Base-by-base conservation (phyloP, 2,888 invertebrate genomes). In the Acleris sparsana region DNA sequence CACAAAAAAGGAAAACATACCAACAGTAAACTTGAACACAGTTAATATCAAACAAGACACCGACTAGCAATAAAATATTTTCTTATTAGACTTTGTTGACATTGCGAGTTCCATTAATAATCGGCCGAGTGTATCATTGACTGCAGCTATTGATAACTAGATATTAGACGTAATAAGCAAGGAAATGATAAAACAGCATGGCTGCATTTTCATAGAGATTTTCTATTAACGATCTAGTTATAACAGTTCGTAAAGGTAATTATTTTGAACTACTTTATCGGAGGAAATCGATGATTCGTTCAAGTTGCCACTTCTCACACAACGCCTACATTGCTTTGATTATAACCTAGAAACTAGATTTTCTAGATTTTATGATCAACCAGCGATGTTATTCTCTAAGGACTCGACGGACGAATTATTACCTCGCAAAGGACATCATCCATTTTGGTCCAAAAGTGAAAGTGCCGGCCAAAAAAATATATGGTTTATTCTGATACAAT, bases 311-410 rank as follows among this genome's bases (percentile, higher is more conserved):
- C 60, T 67, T 57, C 63, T 60, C 58, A 70, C 68, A 55, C 61
- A 44, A 67, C 69, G 69, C 74, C 74, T 69, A 75, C 73, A 55
- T 52, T 29, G 52, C 46, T 70, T 71, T 73, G 72, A 74, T 74
- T 75, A 71, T 59, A 70, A 71, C 68, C 69, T 56, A 61, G 62
- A 63, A 46, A 72, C 63, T 71, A 64, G 70, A 67, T 60, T 65
- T 65, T 65, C 46, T 55, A 44, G 55, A 55, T 60, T 48, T 43
- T 39, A 58, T 53, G 46, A 64, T 64, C 53, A 61, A 55, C 60
- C 44, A 13, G 13, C 9, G 9, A 33, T 33, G 9, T 60, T 59
- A 64, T 46, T 48, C 55, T 18, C 18, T n/a, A 22, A 20, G 39
- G 53, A 48, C n/a, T 25, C 25, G 25, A 25, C 25, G 6, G 25